These are phyloP conservation scores for Sabatieria punctata DNA, from an alignment of 2,888 invertebrate genomes.

Conservation along the genomic window DNA sequence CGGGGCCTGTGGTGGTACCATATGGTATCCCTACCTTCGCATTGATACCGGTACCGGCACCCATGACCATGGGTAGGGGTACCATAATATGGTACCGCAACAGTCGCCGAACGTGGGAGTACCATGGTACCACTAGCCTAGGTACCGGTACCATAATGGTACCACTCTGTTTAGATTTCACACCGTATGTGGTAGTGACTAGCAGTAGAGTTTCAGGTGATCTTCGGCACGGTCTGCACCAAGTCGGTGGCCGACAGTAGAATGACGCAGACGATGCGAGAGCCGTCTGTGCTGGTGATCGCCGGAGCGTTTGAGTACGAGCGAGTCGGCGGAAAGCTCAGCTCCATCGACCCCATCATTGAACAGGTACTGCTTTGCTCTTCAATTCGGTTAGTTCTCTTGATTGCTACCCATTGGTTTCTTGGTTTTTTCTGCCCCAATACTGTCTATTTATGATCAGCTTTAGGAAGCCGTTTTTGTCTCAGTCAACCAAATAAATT, in stretches of 20 bases:
- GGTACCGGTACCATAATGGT: too few species aligned
- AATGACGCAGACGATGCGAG: constrained; percentile 42
- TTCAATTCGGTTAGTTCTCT: neutral
- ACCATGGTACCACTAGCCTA: too few species aligned
- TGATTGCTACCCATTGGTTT: constrained; percentile 6
- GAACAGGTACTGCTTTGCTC: constrained; percentile 49
- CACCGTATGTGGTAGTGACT: neutral
- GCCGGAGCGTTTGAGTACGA: constrained; percentile 86
- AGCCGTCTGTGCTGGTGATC: constrained; percentile 57
- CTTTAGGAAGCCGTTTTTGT: neutral
- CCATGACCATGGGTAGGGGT: too few species aligned
- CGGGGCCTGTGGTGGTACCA: too few species aligned
- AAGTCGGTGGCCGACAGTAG: constrained; percentile 78
- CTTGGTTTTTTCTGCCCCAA: neutral
- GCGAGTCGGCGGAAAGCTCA: constrained; percentile 72
- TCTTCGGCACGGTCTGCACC: constrained; percentile 75
- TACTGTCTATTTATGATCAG: neutral
- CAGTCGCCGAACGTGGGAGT: too few species aligned
- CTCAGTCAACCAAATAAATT: too few species aligned
- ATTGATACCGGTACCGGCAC: too few species aligned
- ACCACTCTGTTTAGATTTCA: too few species aligned
- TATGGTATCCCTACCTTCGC: too few species aligned
- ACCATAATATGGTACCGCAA: too few species aligned
- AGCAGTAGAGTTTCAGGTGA: constrained; percentile 34
- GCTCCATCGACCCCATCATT: constrained; percentile 79